Evolutionary conservation across 2,888 invertebrate species (phyloP).

Genomic region (Bruchidius siliquastri): DNA sequence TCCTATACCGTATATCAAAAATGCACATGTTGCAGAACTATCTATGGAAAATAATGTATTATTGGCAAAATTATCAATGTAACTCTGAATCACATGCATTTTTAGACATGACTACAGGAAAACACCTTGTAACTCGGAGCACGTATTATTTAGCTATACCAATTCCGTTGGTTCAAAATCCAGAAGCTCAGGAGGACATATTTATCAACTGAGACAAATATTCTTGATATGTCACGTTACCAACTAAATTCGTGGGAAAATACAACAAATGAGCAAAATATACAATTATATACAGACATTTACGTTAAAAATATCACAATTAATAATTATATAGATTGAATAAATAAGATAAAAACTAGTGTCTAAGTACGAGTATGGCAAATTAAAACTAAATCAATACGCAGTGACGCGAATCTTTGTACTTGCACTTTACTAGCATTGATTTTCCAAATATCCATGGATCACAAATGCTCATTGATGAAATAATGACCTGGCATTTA

Average conservation of each 20-base stretch:
- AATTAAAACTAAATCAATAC: background rate
- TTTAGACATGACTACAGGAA: background rate
- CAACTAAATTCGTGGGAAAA: background rate
- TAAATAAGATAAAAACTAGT: background rate
- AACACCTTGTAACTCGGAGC: background rate
- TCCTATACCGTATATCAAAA: too few species aligned
- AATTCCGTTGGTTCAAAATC: background rate
- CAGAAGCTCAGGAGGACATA: background rate
- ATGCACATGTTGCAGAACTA: too few species aligned
- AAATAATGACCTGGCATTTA: too few species aligned
- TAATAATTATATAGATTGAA: background rate
- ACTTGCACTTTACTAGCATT: background rate
- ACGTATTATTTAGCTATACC: background rate
- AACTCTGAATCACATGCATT: background rate
- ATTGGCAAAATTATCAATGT: too few species aligned
- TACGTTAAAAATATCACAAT: background rate
- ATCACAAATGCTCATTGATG: background rate
- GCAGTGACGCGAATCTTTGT: background rate
- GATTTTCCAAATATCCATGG: background rate
- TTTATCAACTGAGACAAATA: background rate
- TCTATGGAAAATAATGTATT: too few species aligned
- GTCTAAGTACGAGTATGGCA: background rate
- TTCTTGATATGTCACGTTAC: background rate
- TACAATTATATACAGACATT: background rate
- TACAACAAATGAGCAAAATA: background rate